Evolutionary conservation across 1,140 invertebrate species (phyloP), one percentile per base, ranked within the genome.

Genomic region (Pseudomyrmex flavicornis): DNA sequence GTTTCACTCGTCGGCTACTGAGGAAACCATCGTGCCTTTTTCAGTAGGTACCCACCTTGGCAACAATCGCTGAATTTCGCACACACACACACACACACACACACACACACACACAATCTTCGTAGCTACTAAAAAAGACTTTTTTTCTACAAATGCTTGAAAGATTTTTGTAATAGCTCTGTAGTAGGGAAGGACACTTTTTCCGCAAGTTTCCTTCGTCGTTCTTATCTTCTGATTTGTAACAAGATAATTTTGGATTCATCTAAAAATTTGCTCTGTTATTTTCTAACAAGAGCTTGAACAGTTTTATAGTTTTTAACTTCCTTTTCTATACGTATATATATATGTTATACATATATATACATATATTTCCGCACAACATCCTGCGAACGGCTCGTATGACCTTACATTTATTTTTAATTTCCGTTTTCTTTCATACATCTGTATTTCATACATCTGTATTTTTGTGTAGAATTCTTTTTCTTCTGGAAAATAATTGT

Each of bases 41-140:
- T 76, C 61, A 70, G 65, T 70, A 50, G 63, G 54, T 72, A 82
- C 54, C 68, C 69, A 80, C 72, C 69, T 74, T 66, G 63, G 58
- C 65, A 85, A 84, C 87, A 70, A 89, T 83, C 82, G 70, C 54
- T 75, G 87, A 85, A 89, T 89, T 84, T 88, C 87, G 77, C 35
- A 35, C 35, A 35, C 4, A 35, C 35, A 35, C 5, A 35, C 35
- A 35, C 35, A 35, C 5, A 35, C 5, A 35, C 5, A 82, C 69
- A 76, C 5, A 35, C 35, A 35, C 35, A 35, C 5, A 35, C 5
- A 35, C 5, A 82, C 69, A 76, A 35, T 12, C 44, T 15, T 35
- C 63, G 15, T 44, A 65, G 54, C 76, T 80, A 80, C 59, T 74
- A 68, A 80, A 86, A 84, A 79, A 62, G 46, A 79, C 52, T 50